phyloP scores from a whole-genome alignment of 2,113 vertebrate species.

The Raja brachyura region DNA sequence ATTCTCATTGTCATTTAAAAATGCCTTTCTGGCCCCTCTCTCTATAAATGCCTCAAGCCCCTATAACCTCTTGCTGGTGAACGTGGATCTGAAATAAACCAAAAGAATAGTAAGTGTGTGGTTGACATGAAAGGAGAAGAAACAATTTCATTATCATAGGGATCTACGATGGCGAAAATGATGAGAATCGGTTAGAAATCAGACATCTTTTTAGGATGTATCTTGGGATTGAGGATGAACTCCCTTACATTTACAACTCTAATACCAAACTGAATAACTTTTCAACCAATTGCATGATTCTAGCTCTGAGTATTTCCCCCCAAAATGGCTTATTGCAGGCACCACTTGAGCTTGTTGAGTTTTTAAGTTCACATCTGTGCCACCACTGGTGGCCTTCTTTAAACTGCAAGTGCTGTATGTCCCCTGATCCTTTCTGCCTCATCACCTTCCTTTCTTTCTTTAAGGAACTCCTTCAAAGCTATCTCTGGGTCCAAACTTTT shows the following conservation, averaged over 20 bases:
- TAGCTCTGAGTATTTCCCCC: background rate
- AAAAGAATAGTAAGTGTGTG: too few species aligned
- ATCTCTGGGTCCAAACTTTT: too few species aligned
- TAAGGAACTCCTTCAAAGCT: too few species aligned
- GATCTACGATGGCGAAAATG: background rate
- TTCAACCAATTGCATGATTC: background rate
- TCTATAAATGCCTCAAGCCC: background rate
- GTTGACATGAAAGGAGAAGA: background rate
- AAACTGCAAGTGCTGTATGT: too few species aligned
- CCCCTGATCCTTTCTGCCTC: too few species aligned
- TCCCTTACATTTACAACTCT: background rate
- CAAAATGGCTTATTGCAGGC: background rate
- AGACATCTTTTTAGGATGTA: background rate
- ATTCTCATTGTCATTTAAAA: background rate
- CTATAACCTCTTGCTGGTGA: background rate
- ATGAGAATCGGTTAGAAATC: background rate
- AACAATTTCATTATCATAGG: too few species aligned
- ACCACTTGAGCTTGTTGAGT: too few species aligned
- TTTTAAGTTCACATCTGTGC: too few species aligned
- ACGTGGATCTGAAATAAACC: background rate
- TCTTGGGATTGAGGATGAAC: too few species aligned
- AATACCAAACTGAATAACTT: background rate
- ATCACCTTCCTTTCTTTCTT: too few species aligned
- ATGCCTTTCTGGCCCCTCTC: background rate
- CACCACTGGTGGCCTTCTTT: too few species aligned